Conservation (phyloP, 2,797 vertebrate species). For the Gymnoscopelus microlampas region DNA sequence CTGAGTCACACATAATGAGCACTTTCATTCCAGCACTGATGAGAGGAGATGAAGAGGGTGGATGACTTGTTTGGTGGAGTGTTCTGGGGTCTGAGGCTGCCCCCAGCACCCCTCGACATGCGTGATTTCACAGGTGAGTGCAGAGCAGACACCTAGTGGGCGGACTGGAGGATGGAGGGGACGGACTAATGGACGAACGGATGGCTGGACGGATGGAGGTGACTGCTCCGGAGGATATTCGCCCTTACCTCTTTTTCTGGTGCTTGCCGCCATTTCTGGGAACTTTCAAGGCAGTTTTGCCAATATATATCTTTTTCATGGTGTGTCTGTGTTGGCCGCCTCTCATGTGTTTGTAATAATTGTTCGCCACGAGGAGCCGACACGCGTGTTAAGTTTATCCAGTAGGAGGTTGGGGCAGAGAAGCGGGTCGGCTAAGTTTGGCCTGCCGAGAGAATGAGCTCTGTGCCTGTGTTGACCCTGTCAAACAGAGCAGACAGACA, state of each 20-base stretch:
- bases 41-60: slow-evolving; percentile 70
- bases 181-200: slow-evolving; percentile 5
- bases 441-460: slow-evolving; percentile 61
- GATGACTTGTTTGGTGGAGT: slow-evolving; percentile 55
- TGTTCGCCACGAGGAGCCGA: slow-evolving; percentile 57
- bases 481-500: slow-evolving; percentile 79
- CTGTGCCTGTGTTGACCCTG: slow-evolving; percentile 77
- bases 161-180: slow-evolving; percentile 23
- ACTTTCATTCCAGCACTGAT: slow-evolving; percentile 61
- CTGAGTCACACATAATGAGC: slow-evolving; percentile 73
- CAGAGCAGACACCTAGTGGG: slow-evolving; percentile 68
- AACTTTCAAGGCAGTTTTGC: slow-evolving; percentile 85
- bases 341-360: slow-evolving; percentile 76
- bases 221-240: slow-evolving; percentile 18
- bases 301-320: slow-evolving; percentile 89
- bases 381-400: slow-evolving; percentile 61
- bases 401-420: neutral
- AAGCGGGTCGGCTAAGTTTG: slow-evolving; percentile 68
- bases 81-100: slow-evolving; percentile 51
- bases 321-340: slow-evolving; percentile 79
- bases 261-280: slow-evolving; percentile 84
- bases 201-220: slow-evolving; percentile 40
- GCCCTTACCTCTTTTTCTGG: slow-evolving; percentile 85
- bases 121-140: slow-evolving; percentile 29
- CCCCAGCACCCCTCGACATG: slow-evolving; percentile 40